Conservation (phyloP, 2,113 vertebrate species). For the Hippocampus barbouri region DNA sequence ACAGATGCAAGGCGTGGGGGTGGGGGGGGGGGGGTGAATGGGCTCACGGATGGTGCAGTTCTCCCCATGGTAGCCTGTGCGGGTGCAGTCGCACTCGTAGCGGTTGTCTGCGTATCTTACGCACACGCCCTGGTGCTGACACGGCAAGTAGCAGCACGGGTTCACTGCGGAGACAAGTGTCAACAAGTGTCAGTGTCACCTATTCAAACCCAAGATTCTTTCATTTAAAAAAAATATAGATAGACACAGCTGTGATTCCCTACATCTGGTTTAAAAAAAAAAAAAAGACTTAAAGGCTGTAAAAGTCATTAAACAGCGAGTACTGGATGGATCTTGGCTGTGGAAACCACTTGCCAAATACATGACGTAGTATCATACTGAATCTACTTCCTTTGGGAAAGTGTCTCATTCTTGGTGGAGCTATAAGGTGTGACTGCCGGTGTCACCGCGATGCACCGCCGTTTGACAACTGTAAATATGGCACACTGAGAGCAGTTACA, state of each 20-base stretch:
- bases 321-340: background rate
- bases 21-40: too few species aligned
- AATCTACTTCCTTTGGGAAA: background rate
- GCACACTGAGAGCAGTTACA: too few species aligned
- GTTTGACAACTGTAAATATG: background rate
- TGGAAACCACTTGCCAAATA: background rate
- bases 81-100: conserved; percentile 93
- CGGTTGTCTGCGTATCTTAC: conserved; percentile 68
- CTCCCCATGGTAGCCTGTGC: conserved; percentile 82
- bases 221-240: too few species aligned
- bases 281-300: background rate
- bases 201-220: background rate
- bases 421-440: too few species aligned
- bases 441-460: too few species aligned
- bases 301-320: background rate
- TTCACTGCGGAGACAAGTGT: conserved; percentile 74
- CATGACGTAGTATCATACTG: background rate
- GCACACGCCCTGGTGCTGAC: conserved; percentile 87
- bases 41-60: conserved; percentile 92
- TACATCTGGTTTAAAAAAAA: background rate
- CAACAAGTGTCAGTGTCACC: background rate
- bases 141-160: conserved; percentile 89
- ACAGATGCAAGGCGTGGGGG: background rate
- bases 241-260: background rate
- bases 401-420: background rate